A percentile compares a stretch with the other conserved stretches of the same genome.
Evolutionary conservation across 1,140 invertebrate genomes (phyloP).

Genomic region (Meloidogyne floridensis): DNA sequence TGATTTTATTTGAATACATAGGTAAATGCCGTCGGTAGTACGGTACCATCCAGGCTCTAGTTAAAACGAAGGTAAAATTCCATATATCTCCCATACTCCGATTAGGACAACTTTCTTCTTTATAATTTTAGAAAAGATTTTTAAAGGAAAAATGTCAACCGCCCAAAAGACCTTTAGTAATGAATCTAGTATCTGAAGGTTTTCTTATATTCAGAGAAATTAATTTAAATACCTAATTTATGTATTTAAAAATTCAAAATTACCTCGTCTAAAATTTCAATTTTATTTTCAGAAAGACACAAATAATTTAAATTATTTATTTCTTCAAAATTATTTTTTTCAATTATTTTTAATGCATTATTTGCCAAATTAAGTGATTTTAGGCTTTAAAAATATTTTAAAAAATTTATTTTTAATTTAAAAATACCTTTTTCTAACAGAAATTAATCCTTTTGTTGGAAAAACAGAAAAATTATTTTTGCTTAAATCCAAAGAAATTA

Average conservation of each 20-base stretch:
- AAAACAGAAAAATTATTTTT: slow-evolving; percentile 46
- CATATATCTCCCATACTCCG: too few relatives aligned
- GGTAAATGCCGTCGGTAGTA: too few relatives aligned
- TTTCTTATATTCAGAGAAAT: background rate
- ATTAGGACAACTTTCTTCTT: too few relatives aligned
- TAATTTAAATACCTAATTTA: background rate
- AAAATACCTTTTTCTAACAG: slow-evolving; percentile 24
- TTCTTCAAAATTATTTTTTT: slow-evolving; percentile 33
- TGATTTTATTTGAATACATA: too few relatives aligned
- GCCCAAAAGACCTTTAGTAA: too few relatives aligned
- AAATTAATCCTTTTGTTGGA: slow-evolving; percentile 43
- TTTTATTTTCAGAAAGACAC: slow-evolving; percentile 43
- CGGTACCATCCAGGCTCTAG: too few relatives aligned
- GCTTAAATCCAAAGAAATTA: slow-evolving; percentile 34
- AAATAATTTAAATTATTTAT: slow-evolving; percentile 34
- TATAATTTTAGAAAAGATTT: too few relatives aligned
- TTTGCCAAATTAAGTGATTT: slow-evolving; percentile 37
- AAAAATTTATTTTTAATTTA: background rate
- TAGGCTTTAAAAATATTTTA: slow-evolving; percentile 23
- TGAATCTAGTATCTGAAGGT: too few relatives aligned
- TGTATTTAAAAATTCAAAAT: background rate
- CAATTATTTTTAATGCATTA: slow-evolving; percentile 36
- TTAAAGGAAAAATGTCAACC: too few relatives aligned
- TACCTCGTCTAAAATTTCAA: slow-evolving; percentile 50
- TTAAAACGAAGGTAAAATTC: too few relatives aligned